Percentiles rank a stretch among this genome's conserved stretches.
Evolutionary conservation across 1,140 invertebrate genomes (phyloP).

Genomic region (Aphelenchoides besseyi): DNA sequence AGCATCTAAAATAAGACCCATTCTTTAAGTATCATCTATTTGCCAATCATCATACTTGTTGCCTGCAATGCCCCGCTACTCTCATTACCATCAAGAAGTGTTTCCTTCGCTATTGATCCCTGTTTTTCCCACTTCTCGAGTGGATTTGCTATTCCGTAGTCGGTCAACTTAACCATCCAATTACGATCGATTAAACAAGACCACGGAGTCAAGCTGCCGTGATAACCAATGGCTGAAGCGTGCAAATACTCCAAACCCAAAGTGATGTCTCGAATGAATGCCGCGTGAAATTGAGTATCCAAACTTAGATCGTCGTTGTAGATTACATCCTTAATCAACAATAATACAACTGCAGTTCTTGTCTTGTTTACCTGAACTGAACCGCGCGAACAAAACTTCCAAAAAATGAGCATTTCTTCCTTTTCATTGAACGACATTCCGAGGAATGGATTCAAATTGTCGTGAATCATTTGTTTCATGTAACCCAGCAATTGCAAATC

Average conservation of each 20-base stretch:
- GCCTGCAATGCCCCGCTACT: conserved; percentile 50
- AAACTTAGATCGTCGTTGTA: conserved; percentile 57
- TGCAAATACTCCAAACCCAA: conserved; percentile 60
- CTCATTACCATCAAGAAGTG: conserved; percentile 58
- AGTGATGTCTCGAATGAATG: conserved; percentile 60
- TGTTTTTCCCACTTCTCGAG: conserved; percentile 59
- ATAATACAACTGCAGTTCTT: neutral
- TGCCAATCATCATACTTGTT: conserved; percentile 24
- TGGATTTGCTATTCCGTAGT: conserved; percentile 59
- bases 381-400: conserved; percentile 61
- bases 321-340: conserved; percentile 53
- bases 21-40: neutral
- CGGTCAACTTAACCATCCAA: conserved; percentile 62
- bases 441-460: conserved; percentile 60
- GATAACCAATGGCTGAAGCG: conserved; percentile 56
- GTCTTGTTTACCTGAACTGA: conserved; percentile 52
- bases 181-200: conserved; percentile 60
- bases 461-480: conserved; percentile 49
- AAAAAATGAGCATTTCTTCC: conserved; percentile 58
- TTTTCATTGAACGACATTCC: conserved; percentile 62
- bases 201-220: conserved; percentile 60
- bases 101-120: conserved; percentile 52
- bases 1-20: too few species aligned
- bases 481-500: conserved; percentile 51
- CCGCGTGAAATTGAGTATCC: conserved; percentile 58